phyloP scores from a whole-genome alignment of 1,140 invertebrate genomes.

The Microplitis demolitor region DNA sequence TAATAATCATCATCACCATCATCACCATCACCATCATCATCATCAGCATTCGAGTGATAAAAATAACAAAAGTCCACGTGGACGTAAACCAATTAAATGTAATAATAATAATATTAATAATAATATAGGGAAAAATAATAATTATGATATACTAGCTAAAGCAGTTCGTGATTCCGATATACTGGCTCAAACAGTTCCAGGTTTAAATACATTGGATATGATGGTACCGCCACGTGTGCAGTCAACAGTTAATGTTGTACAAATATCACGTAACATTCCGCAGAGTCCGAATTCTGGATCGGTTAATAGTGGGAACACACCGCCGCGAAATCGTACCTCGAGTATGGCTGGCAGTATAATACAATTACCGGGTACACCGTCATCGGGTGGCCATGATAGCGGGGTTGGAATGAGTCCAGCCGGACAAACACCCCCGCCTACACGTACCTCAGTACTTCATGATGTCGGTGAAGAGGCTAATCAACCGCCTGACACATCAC shows the following conservation, averaged over 20 bases:
- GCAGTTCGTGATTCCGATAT: conserved; percentile 43
- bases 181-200: conserved; percentile 59
- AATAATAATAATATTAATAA: no score
- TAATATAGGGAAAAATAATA: no score
- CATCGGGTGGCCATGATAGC: conserved; percentile 54
- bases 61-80: conserved; percentile 15
- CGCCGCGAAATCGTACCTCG: conserved; percentile 44
- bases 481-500: conserved; percentile 51
- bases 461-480: conserved; percentile 57
- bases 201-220: conserved; percentile 64
- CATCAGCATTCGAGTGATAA: not conserved
- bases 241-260: conserved; percentile 67
- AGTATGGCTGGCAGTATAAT: conserved; percentile 42
- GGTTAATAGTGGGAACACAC: conserved; percentile 46
- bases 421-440: conserved; percentile 53
- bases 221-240: conserved; percentile 62
- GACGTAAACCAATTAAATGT: conserved; percentile 36
- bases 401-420: conserved; percentile 59
- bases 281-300: conserved; percentile 54
- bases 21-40: conserved; percentile 30
- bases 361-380: conserved; percentile 51
- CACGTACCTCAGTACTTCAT: conserved; percentile 46
- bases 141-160: conserved; percentile 54
- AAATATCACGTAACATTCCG: conserved; percentile 59
- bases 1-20: conserved; percentile 44